A percentile compares a stretch with the other conserved stretches of the same genome.
phyloP scores from a whole-genome alignment of 2,797 vertebrate genomes.

The Pempheris klunzingeri region DNA sequence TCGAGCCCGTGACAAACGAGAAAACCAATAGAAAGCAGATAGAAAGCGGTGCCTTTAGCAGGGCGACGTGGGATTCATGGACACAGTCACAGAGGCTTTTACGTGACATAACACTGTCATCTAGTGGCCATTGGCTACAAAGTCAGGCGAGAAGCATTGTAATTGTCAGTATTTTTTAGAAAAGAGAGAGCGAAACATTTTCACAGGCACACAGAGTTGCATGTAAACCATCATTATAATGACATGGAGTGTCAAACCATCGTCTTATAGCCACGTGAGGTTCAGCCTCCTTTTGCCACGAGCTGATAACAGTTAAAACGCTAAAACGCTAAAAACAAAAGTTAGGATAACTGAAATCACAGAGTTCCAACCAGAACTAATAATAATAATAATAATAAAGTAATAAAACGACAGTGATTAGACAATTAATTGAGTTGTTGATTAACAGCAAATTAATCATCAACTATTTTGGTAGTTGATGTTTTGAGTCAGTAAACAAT shows the following conservation, averaged over 20 bases:
- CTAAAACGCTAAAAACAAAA: conserved; percentile 27
- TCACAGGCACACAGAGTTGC: background rate
- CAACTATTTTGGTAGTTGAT: too few relatives aligned
- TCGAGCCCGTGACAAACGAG: conserved; percentile 6
- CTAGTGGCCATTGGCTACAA: conserved; percentile 72
- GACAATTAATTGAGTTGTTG: background rate
- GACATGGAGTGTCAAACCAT: background rate
- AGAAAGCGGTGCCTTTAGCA: conserved; percentile 1
- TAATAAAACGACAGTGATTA: accelerated
- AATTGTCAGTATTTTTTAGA: background rate
- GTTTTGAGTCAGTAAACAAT: too few relatives aligned
- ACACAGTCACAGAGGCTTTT: conserved; percentile 20
- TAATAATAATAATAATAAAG: too few relatives aligned
- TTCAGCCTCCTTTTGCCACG: conserved; percentile 41
- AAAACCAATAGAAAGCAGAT: background rate
- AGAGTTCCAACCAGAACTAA: background rate
- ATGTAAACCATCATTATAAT: background rate
- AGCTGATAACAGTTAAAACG: conserved; percentile 78
- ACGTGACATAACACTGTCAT: conserved; percentile 67
- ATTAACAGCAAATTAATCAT: background rate
- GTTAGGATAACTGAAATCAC: background rate
- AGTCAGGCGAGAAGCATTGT: background rate
- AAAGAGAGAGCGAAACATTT: background rate
- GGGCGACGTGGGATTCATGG: background rate
- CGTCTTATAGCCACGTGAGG: background rate